Evolutionary conservation across 1,140 invertebrate species (phyloP), one percentile per base, ranked within the genome.

Genomic region (Saccostrea cuccullata): DNA sequence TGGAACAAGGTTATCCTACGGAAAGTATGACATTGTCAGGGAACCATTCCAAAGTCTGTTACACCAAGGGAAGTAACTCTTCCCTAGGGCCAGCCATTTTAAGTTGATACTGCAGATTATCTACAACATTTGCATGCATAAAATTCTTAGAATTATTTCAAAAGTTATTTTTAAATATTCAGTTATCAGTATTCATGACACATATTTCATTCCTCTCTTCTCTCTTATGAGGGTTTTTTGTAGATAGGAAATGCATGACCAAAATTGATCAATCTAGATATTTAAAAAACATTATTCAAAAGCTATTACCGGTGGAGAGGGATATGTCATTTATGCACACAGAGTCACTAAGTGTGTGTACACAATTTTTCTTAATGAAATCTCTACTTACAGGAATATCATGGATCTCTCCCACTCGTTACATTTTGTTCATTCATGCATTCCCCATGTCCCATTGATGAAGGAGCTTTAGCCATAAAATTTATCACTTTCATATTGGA

Each of bases 181-280:
- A 20, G 23, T 67, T 30, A 77, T 77, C 70, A 30, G 70, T 77
- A 77, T 77, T 23, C 70, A 77, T 77, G 26, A 11, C 70, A 77
- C 70, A 77, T 77, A 36, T 77, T 77, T 77, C 70, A 77, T 77
- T 77, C 70, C 23, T 77, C 70, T 30, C 26, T 11, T 13, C 26
- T 73, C 23, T 9, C 70, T 15, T 77, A 30, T 77, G 23, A 77
- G 12, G 30, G 30, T 36, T 15, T 77, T 77, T 11, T 77, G 26
- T 77, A 12, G 30, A 36, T 30, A 77, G 15, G 23, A 36, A 36
- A 36, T 30, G 70, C 70, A 15, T 30, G 23, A 77, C 70, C 23
- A 77, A 36, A 77, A 36, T 77, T 77, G 23, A 77, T 77, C 70
- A 77, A 77, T 77, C 23, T 77, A 15, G 70, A 77, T 77, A 30